Conservation (phyloP, 1,140 invertebrate genomes). For the Drosophila kanapiae region DNA sequence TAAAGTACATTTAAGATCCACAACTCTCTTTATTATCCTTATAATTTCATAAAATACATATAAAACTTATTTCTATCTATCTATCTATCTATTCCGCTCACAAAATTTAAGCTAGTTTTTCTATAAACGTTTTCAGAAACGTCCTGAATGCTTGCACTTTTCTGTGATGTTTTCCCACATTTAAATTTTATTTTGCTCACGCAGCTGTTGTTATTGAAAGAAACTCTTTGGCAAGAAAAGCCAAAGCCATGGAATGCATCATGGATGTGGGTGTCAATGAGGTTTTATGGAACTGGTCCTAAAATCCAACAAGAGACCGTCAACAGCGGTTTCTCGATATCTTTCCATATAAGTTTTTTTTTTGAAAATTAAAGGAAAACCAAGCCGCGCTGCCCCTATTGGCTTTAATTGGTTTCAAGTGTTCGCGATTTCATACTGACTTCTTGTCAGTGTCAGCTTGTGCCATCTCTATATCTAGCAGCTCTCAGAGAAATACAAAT, state of each 20-base stretch:
- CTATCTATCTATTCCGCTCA: too few species aligned
- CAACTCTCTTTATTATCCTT: not conserved
- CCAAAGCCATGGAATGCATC: constrained; percentile 6
- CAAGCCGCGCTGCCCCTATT: not conserved
- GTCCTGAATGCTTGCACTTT: not conserved
- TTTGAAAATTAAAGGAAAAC: constrained; percentile 9
- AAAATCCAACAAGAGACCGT: constrained; percentile 50
- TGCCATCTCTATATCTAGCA: constrained; percentile 23
- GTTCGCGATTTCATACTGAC: not conserved
- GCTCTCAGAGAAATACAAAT: constrained; percentile 36
- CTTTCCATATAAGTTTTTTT: not conserved
- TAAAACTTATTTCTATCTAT: too few species aligned
- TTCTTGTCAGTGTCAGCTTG: constrained; percentile 13
- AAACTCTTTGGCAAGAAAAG: constrained; percentile 19
- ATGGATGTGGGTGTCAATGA: too few species aligned
- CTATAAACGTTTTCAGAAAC: not conserved
- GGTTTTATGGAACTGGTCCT: not conserved
- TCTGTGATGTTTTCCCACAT: not conserved
- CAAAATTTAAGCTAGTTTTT: too few species aligned
- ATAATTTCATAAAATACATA: not conserved
- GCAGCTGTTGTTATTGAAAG: constrained; percentile 53
- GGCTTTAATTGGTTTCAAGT: constrained; percentile 41
- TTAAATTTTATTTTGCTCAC: constrained; percentile 55
- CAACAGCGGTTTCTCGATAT: constrained; percentile 4
- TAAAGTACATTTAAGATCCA: too few species aligned